Conservation (phyloP, 2,113 vertebrate genomes). For the Laticauda laticaudata region DNA sequence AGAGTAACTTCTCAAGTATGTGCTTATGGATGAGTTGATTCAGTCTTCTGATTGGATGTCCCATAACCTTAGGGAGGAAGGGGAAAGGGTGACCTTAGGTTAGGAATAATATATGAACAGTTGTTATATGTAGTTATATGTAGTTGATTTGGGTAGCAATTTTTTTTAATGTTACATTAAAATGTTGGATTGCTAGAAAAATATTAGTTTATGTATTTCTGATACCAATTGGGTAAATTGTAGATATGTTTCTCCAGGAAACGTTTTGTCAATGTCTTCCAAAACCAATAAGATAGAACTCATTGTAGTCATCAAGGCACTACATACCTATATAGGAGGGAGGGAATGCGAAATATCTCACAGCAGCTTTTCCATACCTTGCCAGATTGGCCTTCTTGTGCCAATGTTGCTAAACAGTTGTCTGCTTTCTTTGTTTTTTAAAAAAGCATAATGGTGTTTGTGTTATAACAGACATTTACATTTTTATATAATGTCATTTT, state of each 20-base stretch:
- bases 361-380: conserved; percentile 28
- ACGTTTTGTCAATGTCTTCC: conserved; percentile 23
- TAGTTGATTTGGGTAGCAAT: conserved; percentile 13
- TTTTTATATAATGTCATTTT: conserved; percentile 14
- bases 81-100: conserved; percentile 20
- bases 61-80: accelerated
- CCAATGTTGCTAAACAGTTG: conserved; percentile 27
- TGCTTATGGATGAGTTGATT: conserved; percentile 21
- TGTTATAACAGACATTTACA: conserved; percentile 1
- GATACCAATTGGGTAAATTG: neutral
- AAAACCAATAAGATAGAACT: conserved; percentile 47
- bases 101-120: conserved; percentile 21
- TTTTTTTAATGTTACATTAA: conserved; percentile 18
- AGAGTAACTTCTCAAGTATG: conserved; percentile 30
- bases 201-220: conserved; percentile 27
- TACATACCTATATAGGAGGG: neutral
- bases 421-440: conserved; percentile 20
- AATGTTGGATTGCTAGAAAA: neutral
- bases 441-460: neutral
- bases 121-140: neutral
- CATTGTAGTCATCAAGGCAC: neutral
- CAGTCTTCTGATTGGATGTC: conserved; percentile 31
- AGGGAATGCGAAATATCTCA: conserved; percentile 9
- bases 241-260: accelerated
- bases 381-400: conserved; percentile 24